Evolutionary conservation across 2,888 invertebrate species (phyloP).

Genomic region (Crocallis elinguaria): DNA sequence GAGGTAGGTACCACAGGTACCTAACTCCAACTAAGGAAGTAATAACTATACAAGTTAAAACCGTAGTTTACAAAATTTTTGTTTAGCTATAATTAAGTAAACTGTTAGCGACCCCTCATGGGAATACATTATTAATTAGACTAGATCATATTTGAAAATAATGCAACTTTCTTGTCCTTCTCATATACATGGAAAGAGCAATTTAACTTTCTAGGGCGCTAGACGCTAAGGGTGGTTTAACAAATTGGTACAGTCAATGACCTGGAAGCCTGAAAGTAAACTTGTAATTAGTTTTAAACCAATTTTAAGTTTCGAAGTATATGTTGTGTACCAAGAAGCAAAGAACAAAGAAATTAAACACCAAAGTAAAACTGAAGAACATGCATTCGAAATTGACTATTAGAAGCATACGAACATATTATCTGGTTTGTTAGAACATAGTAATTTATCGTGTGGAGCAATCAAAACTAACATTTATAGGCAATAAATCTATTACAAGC

Average conservation of each 20-base stretch:
- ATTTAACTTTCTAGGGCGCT: no score
- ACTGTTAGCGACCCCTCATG: no score
- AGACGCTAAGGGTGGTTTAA: background rate
- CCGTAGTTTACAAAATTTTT: no score
- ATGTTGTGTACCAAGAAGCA: background rate
- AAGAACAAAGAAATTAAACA: slow-evolving; percentile 4
- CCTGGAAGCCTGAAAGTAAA: background rate
- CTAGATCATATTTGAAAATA: no score
- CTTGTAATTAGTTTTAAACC: background rate
- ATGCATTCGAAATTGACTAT: slow-evolving; percentile 7
- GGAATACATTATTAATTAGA: no score
- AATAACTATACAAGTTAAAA: no score
- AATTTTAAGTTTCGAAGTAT: no score
- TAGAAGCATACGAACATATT: slow-evolving; percentile 20
- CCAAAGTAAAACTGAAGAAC: slow-evolving; percentile 3
- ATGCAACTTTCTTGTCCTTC: no score
- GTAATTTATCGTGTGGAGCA: slow-evolving; percentile 34
- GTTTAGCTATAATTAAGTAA: no score
- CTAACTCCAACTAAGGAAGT: no score
- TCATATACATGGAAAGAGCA: no score
- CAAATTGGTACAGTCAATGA: background rate
- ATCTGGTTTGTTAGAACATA: slow-evolving; percentile 26
- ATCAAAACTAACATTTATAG: slow-evolving; percentile 42
- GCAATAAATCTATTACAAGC: slow-evolving; percentile 43
- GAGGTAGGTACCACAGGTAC: no score